Conservation (phyloP, 2,113 vertebrate species). For the Chiloscyllium plagiosum region DNA sequence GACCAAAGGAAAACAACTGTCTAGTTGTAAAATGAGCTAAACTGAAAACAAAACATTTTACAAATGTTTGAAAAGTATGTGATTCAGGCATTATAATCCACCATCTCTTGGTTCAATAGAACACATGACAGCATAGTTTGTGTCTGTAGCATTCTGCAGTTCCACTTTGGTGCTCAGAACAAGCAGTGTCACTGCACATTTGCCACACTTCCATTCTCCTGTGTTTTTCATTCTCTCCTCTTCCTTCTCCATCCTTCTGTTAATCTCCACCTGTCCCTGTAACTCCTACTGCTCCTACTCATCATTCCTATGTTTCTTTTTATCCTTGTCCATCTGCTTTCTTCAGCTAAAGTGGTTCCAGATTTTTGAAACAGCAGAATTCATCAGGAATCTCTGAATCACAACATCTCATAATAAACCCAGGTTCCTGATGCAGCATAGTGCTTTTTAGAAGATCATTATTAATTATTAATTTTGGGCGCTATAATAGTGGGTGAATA, state of each 20-base stretch:
- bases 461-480: background rate
- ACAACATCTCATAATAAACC: background rate
- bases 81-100: background rate
- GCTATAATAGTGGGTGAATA: background rate
- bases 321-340: background rate
- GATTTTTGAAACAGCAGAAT: background rate
- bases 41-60: background rate
- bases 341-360: background rate
- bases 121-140: background rate
- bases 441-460: background rate
- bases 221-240: background rate
- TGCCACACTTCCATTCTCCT: background rate
- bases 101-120: background rate
- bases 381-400: background rate
- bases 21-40: background rate
- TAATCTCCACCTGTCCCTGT: background rate
- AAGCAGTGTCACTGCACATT: background rate
- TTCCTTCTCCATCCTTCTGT: background rate
- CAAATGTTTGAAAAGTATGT: background rate
- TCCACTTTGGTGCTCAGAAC: background rate
- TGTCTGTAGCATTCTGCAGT: background rate
- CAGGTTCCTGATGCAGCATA: background rate
- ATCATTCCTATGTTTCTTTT: conserved; percentile 36
- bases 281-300: background rate
- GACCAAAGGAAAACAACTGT: background rate